A percentile compares a stretch with the other conserved stretches of the same genome.
Evolutionary conservation across 2,888 invertebrate species (phyloP).

Genomic region (Hydriomena furcata): DNA sequence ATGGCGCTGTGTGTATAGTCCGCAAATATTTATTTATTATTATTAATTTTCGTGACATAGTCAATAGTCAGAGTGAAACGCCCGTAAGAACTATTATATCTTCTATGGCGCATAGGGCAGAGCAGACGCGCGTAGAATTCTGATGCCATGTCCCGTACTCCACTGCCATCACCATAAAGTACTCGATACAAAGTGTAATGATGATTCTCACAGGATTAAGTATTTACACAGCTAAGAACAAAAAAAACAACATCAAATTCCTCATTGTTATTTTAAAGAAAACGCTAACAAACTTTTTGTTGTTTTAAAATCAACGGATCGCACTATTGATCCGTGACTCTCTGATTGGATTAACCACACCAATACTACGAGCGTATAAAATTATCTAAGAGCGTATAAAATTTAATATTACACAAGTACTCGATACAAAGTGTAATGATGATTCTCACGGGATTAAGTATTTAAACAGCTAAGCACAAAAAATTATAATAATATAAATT

Average conservation of each 20-base stretch:
- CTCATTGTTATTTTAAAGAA: conserved; percentile 12
- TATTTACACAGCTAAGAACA: background rate
- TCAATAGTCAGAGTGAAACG: background rate
- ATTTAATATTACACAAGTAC: too few species aligned
- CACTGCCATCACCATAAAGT: conserved; percentile 30
- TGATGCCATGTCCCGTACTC: conserved; percentile 55
- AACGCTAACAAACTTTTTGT: conserved; percentile 18
- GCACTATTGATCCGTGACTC: conserved; percentile 22
- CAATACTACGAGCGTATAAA: too few species aligned
- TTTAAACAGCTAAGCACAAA: background rate
- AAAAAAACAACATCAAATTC: conserved; percentile 7
- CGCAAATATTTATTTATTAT: too few species aligned
- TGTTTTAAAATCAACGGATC: conserved; percentile 13
- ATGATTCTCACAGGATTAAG: conserved; percentile 1
- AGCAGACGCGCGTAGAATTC: conserved; percentile 58
- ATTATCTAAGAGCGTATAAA: too few species aligned
- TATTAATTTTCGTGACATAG: too few species aligned
- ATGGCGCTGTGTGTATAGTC: too few species aligned
- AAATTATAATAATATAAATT: too few species aligned
- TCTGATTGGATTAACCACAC: conserved; percentile 12
- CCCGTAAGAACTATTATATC: background rate
- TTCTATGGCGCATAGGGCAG: conserved; percentile 38
- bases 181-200: conserved; percentile 15
- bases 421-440: conserved; percentile 13
- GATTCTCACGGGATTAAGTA: background rate